Evolutionary conservation across 2,113 vertebrate genomes (phyloP).

Genomic region (Podarcis raffonei): DNA sequence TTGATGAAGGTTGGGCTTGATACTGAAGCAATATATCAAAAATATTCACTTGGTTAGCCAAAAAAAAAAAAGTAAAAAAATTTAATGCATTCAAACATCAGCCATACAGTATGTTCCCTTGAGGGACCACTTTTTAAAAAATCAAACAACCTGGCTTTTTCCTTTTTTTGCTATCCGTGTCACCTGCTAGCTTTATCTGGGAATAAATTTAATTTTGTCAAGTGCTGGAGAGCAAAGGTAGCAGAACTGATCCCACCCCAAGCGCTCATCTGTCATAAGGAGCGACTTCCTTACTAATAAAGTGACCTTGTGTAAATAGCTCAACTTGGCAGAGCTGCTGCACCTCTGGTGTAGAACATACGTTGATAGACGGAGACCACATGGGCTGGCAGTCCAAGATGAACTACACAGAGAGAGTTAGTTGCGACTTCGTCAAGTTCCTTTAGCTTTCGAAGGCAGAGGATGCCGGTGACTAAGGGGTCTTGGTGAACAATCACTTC

Average conservation of each 20-base stretch:
- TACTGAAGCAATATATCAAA: background rate
- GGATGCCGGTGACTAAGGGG: background rate
- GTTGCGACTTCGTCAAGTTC: background rate
- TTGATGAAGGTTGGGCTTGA: no score
- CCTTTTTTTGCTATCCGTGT: background rate
- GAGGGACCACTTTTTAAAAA: background rate
- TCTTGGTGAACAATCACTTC: accelerated
- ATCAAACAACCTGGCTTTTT: background rate
- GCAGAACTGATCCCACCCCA: background rate
- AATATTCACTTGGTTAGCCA: background rate
- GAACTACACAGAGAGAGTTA: conserved; percentile 35
- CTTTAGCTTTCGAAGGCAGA: conserved; percentile 5
- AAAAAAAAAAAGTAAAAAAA: no score
- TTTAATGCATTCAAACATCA: no score
- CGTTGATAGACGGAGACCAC: conserved; percentile 42
- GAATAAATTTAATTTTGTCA: accelerated
- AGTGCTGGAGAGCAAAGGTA: background rate
- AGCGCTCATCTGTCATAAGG: conserved; percentile 52
- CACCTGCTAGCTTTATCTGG: background rate
- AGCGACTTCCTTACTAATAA: conserved; percentile 66
- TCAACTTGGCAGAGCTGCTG: conserved; percentile 56
- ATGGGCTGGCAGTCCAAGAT: conserved; percentile 39
- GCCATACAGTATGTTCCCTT: background rate
- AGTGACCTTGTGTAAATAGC: conserved; percentile 73
- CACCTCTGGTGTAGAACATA: conserved; percentile 32